These are phyloP conservation scores for Nymphicus hollandicus DNA, from an alignment of 2,113 vertebrate genomes.

Conservation along the genomic window DNA sequence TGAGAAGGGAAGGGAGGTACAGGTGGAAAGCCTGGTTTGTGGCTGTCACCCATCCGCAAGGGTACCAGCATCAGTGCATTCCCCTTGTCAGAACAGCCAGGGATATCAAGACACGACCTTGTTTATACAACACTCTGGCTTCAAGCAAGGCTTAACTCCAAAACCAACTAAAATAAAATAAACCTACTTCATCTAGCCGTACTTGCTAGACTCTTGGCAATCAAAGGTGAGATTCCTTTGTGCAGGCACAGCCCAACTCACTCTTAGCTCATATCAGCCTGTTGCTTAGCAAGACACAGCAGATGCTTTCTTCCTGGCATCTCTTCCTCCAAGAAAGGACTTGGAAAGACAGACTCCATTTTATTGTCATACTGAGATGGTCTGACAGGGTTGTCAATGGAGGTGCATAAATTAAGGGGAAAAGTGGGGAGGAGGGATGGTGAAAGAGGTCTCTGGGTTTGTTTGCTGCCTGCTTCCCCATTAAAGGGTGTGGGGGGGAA, in stretches of 20 bases:
- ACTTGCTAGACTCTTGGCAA: neutral
- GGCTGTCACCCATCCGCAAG: rapidly evolving
- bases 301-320: neutral
- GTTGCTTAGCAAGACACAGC: constrained; percentile 4
- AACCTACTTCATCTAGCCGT: neutral
- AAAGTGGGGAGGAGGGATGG: neutral
- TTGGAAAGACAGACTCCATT: neutral
- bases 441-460: neutral
- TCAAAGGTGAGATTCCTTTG: neutral
- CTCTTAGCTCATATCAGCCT: neutral
- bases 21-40: neutral
- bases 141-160: neutral
- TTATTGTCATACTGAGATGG: neutral
- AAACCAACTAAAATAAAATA: neutral
- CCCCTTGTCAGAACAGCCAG: neutral
- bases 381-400: neutral
- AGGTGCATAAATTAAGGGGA: neutral
- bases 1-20: neutral
- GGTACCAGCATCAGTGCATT: neutral
- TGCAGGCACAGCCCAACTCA: neutral
- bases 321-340: constrained; percentile 19
- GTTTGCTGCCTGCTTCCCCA: neutral
- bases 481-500: neutral
- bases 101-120: neutral
- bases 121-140: neutral